A percentile compares a stretch with the other conserved stretches of the same genome.
Evolutionary conservation across 2,797 vertebrate species (phyloP).

Genomic region (Glossophaga mutica): DNA sequence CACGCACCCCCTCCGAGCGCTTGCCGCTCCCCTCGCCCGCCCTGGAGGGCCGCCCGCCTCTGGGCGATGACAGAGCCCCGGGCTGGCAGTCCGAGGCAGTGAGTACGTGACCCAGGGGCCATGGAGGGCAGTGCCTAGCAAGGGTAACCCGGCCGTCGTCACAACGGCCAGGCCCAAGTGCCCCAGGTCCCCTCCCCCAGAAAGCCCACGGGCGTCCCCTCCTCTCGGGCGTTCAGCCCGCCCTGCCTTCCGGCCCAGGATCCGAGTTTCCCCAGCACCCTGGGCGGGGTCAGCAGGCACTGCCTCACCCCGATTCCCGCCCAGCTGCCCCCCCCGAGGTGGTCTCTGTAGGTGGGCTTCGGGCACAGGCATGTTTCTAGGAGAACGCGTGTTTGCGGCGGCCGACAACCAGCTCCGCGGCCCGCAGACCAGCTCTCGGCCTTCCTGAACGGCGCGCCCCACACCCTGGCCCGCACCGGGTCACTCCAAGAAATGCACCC

Average conservation of each 20-base stretch:
- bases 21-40: no score
- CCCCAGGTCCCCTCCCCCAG: neutral
- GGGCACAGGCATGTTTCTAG: neutral
- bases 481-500: neutral
- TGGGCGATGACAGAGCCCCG: no score
- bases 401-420: neutral
- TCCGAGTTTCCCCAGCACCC: neutral
- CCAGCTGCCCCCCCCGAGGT: neutral
- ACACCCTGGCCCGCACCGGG: neutral
- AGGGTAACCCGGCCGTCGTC: neutral
- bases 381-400: neutral
- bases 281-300: neutral
- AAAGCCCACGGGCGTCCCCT: neutral
- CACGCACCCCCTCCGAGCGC: neutral
- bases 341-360: neutral
- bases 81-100: no score
- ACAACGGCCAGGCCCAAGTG: neutral
- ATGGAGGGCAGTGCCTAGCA: neutral
- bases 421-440: neutral
- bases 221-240: neutral
- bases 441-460: neutral
- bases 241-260: neutral
- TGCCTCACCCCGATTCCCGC: neutral
- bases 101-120: accelerated
- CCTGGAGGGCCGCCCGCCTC: no score